Evolutionary conservation across 2,797 vertebrate genomes (phyloP), one percentile per base, ranked within the genome.

Genomic region (Galagoides demidoff): DNA sequence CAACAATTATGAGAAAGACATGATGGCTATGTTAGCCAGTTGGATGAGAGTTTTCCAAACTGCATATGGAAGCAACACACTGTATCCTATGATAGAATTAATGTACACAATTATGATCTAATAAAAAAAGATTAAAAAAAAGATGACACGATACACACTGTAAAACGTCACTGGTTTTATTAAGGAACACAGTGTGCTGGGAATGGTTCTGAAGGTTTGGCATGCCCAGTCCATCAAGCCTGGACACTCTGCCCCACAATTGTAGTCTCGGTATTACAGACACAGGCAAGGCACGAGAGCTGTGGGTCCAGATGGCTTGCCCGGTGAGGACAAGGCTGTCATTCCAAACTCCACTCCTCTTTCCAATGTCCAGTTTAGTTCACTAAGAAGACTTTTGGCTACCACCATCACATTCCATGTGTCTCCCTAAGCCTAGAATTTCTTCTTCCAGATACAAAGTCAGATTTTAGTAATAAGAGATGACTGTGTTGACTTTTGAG

Each of bases 211-310:
- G 1, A 12, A 49, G 27, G 5, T 27, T 25, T 11, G 16, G n/a
- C 43, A 0, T 2, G 11, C 12, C n/a, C 25, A 0, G 7, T 25
- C 49, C 5, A 2, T 1, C 2, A 52, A 19, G 49, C 29, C 45
- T 25, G 13, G 45, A 7, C 10, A 0, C 45, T 39, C 52, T 10
- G 3, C 6, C 31, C 27, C 1, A 12, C 57, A 31, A 29, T 7
- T 16, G 2, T 31, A 2, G 16, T 0, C 4, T 57, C 22, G 9
- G 0, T 12, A 9, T 10, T 3, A 55, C 7, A 6, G 37, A 8
- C n/a, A 1, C 57, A 7, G 31, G n/a, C 3, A 3, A 34, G 37
- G 49, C 16, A n/a, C 6, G 17, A 27, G 12, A 34, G 7, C 27
- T 23, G 25, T 34, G 34, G 19, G 29, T 2, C 31, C 27, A 31